Conservation (phyloP, 2,888 invertebrate genomes). For the Flabesymbios commensalis region DNA sequence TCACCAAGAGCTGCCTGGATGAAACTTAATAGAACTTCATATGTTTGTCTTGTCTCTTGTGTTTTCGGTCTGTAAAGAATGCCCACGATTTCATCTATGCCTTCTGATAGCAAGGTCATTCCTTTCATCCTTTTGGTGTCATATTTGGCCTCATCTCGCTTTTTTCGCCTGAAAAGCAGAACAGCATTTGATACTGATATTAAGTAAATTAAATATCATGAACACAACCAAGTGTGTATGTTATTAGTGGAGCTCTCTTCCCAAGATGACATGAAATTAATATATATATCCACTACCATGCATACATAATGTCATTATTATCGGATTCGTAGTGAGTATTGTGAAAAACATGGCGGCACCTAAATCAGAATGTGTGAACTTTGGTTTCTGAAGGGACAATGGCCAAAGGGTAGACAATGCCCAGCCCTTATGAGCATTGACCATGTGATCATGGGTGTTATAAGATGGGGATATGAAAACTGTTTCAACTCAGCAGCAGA, state of each 20-base stretch:
- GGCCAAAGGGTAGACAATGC: too few species aligned
- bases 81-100: conserved; percentile 90
- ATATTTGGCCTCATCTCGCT: conserved; percentile 81
- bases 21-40: conserved; percentile 92
- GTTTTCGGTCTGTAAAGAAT: conserved; percentile 95
- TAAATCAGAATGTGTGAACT: neutral
- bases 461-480: too few species aligned
- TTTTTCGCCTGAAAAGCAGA: conserved; percentile 51
- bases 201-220: neutral
- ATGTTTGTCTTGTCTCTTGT: conserved; percentile 95
- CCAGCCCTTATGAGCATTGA: too few species aligned
- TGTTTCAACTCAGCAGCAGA: too few species aligned
- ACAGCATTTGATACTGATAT: conserved; percentile 2
- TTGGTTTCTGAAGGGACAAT: too few species aligned
- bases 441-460: too few species aligned
- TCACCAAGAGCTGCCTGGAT: conserved; percentile 97
- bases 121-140: conserved; percentile 90
- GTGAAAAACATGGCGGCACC: neutral
- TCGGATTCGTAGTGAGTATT: neutral
- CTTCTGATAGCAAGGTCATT: conserved; percentile 70
- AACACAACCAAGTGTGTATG: too few species aligned
- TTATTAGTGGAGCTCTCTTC: too few species aligned
- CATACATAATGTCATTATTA: too few species aligned
- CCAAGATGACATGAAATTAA: too few species aligned
- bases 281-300: too few species aligned